These are phyloP conservation scores for Branchinecta sandiegonensis DNA, from an alignment of 2,888 invertebrate genomes.

Conservation along the genomic window DNA sequence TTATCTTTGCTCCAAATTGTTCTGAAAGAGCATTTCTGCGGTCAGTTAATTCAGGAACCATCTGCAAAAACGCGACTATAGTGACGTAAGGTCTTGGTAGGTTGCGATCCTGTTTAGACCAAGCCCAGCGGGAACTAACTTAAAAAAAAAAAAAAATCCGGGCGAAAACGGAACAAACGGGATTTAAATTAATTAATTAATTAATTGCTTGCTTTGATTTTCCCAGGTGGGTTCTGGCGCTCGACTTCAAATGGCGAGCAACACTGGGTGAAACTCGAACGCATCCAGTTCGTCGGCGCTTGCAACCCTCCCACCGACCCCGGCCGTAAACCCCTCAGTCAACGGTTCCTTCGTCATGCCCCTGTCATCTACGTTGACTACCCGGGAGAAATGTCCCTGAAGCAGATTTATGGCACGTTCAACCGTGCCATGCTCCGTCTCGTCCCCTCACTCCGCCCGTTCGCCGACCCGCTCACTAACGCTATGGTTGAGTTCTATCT, in stretches of 20 bases:
- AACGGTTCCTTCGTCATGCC: slow-evolving; percentile 77
- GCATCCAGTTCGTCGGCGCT: slow-evolving; percentile 98
- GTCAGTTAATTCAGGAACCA: too few relatives aligned
- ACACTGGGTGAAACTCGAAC: slow-evolving; percentile 89
- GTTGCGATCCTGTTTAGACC: too few relatives aligned
- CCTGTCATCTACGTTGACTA: slow-evolving; percentile 99
- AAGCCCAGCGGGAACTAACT: too few relatives aligned
- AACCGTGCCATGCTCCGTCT: slow-evolving; percentile 93
- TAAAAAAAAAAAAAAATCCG: too few relatives aligned
- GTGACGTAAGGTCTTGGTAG: too few relatives aligned
- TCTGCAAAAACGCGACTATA: too few relatives aligned
- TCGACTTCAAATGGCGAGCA: slow-evolving; percentile 58
- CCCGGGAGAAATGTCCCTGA: slow-evolving; percentile 91
- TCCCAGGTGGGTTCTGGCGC: slow-evolving; percentile 57
- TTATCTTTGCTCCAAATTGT: too few relatives aligned
- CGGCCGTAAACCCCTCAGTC: slow-evolving; percentile 86
- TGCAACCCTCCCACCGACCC: slow-evolving; percentile 99
- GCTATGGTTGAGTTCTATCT: slow-evolving; percentile 99
- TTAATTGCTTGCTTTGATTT: neutral
- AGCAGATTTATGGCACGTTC: slow-evolving; percentile 80
- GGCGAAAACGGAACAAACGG: too few relatives aligned
- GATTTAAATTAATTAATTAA: too few relatives aligned
- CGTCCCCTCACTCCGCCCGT: slow-evolving; percentile 77
- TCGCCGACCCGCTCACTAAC: slow-evolving; percentile 89
- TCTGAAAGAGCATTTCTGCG: too few relatives aligned